Evolutionary conservation across 2,797 vertebrate species (phyloP).

Genomic region (Sternotherus odoratus): DNA sequence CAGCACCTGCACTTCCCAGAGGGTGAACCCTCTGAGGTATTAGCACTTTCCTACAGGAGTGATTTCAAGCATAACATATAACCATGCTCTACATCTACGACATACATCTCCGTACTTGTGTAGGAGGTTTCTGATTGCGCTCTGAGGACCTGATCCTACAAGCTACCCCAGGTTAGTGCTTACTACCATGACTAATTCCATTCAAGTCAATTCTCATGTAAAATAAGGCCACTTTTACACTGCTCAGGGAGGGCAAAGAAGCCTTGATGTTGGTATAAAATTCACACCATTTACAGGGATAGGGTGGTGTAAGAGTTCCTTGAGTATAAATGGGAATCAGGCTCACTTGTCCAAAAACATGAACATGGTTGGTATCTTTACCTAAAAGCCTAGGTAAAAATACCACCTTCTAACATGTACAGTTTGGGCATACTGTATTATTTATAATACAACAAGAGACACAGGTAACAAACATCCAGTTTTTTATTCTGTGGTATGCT

Average conservation of each 20-base stretch:
- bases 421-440: not conserved
- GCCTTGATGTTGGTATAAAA: not conserved
- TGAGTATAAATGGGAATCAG: not conserved
- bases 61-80: not conserved
- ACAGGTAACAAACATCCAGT: not conserved
- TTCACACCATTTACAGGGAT: not conserved
- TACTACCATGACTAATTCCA: not conserved
- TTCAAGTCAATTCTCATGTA: not conserved
- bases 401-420: not conserved
- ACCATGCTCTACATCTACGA: not conserved
- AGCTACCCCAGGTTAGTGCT: not conserved
- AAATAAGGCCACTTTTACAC: not conserved
- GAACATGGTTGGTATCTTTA: not conserved
- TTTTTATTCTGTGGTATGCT: not conserved
- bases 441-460: not conserved
- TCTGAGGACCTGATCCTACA: not conserved
- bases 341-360: not conserved
- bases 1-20: not conserved
- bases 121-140: not conserved
- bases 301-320: not conserved
- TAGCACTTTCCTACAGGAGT: not conserved
- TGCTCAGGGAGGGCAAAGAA: not conserved
- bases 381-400: not conserved
- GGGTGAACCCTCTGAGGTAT: not conserved
- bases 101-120: not conserved